A percentile compares a stretch with the other conserved stretches of the same genome.
These are phyloP conservation scores for Triplophysa rosa DNA, from an alignment of 2,113 vertebrate species.

Conservation along the genomic window DNA sequence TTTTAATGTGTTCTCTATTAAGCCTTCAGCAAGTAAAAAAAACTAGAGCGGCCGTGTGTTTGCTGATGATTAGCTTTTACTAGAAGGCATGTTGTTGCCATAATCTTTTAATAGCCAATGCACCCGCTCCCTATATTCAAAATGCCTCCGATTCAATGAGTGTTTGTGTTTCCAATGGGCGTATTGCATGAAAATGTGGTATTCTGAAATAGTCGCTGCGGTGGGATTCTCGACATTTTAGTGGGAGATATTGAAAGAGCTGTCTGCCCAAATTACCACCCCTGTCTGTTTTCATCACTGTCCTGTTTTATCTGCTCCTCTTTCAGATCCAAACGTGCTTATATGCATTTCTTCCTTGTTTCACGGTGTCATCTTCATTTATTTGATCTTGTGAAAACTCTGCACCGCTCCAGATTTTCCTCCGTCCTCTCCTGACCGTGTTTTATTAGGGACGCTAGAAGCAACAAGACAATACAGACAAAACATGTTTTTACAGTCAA, in stretches of 20 bases:
- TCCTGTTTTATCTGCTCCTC: conserved; percentile 5
- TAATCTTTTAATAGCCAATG: conserved; percentile 27
- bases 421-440: not conserved
- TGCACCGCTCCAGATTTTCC: not conserved
- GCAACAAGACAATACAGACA: too few species aligned
- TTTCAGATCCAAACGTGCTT: not conserved
- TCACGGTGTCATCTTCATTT: not conserved
- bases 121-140: conserved; percentile 2
- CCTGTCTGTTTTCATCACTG: not conserved
- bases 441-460: too few species aligned
- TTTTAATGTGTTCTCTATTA: not conserved
- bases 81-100: conserved; percentile 5
- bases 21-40: not conserved
- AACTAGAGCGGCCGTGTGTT: not conserved
- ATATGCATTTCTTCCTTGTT: conserved; percentile 1
- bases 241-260: conserved; percentile 24
- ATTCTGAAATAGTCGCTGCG: not conserved
- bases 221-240: not conserved
- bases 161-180: not conserved
- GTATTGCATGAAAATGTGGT: conserved; percentile 18
- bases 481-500: too few species aligned
- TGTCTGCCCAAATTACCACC: conserved; percentile 34
- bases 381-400: not conserved
- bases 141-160: not conserved
- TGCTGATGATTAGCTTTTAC: conserved; percentile 22